Conservation (phyloP, 2,797 vertebrate species). For the Prunella strophiata region DNA sequence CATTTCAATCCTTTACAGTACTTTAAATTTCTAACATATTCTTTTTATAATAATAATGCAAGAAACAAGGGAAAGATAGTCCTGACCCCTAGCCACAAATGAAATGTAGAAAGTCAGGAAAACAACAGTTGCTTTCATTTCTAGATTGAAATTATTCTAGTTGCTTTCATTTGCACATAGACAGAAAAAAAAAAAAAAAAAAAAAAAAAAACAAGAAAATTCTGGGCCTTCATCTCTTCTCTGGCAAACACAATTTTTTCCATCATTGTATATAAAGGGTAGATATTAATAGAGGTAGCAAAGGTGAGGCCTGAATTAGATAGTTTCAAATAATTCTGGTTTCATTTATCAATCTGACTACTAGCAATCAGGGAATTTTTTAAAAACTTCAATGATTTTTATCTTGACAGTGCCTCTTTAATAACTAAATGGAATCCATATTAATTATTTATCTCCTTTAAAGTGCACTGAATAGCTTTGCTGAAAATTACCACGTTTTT, state of each 20-base stretch:
- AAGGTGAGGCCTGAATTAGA: not conserved
- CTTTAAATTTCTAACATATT: not conserved
- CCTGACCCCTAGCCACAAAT: not conserved
- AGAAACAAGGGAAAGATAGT: not conserved
- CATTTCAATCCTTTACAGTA: not conserved
- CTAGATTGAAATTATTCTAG: not conserved
- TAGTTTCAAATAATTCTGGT: slow-evolving; percentile 4
- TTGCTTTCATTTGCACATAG: not conserved
- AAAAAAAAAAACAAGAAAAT: not conserved
- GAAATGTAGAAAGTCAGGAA: not conserved
- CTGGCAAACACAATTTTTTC: not conserved
- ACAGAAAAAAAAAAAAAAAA: not conserved
- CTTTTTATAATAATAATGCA: not conserved
- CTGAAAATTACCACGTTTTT: slow-evolving; percentile 19
- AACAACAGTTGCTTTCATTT: not conserved
- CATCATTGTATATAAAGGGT: not conserved
- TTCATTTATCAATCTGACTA: slow-evolving; percentile 20
- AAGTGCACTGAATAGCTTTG: slow-evolving; percentile 34
- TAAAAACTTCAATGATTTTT: slow-evolving; percentile 30
- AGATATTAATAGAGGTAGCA: not conserved
- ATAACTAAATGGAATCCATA: slow-evolving; percentile 45
- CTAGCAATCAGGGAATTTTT: slow-evolving; percentile 18
- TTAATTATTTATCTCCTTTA: slow-evolving; percentile 64
- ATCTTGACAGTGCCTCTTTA: slow-evolving; percentile 33
- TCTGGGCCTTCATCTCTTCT: not conserved